Percentiles rank a stretch among this genome's conserved stretches.
Evolutionary conservation across 2,797 vertebrate species (phyloP).

Genomic region (Mus spretus): DNA sequence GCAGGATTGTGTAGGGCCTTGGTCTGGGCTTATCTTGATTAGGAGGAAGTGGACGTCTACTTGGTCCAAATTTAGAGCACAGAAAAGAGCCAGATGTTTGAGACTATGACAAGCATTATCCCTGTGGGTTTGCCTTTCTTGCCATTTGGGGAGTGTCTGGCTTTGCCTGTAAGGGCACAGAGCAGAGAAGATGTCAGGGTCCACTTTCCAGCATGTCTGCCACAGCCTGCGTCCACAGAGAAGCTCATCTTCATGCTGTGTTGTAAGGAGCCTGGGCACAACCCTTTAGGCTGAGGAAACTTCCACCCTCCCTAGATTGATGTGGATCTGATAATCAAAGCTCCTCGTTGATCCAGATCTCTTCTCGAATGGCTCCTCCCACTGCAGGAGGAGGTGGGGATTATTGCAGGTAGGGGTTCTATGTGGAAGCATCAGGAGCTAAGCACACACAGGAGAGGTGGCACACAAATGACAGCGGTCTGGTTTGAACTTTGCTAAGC

Average conservation of each 20-base stretch:
- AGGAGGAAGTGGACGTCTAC: slow-evolving; percentile 75
- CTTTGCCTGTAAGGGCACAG: neutral
- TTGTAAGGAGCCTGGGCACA: neutral
- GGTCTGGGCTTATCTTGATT: slow-evolving; percentile 77
- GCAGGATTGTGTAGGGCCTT: slow-evolving; percentile 65
- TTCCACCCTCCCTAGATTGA: neutral
- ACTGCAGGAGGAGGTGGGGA: neutral
- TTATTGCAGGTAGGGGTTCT: neutral
- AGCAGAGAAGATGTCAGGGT: neutral
- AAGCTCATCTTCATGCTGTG: neutral
- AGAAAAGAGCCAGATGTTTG: slow-evolving; percentile 74
- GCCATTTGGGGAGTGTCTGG: neutral
- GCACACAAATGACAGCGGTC: neutral
- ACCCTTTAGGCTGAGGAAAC: neutral
- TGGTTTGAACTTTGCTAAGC: neutral
- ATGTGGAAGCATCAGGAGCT: neutral
- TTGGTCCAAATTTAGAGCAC: slow-evolving; percentile 78
- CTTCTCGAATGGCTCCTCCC: neutral
- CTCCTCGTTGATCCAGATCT: neutral
- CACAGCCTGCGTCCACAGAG: neutral
- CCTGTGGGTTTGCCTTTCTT: neutral
- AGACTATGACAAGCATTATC: slow-evolving; percentile 39
- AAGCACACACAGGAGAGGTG: neutral
- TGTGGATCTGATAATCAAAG: neutral
- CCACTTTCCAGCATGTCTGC: neutral